Evolutionary conservation across 2,888 invertebrate species (phyloP).

Genomic region (Dynastes maya): DNA sequence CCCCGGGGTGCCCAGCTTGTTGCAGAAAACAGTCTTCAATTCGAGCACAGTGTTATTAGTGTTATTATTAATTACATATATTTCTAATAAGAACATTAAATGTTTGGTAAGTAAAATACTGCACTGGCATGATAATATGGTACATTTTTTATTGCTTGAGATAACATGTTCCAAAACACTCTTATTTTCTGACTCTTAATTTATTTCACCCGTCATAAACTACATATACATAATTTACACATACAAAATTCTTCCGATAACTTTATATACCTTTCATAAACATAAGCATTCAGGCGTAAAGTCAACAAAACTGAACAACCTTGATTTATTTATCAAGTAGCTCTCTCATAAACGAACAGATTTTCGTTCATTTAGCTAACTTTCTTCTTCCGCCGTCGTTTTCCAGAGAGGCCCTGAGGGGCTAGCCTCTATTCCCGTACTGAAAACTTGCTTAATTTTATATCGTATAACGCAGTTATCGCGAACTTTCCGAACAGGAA

Average conservation of each 20-base stretch:
- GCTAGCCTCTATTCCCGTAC: constrained; percentile 1
- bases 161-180: no score
- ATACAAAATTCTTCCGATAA: background rate
- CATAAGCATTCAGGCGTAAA: background rate
- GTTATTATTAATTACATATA: no score
- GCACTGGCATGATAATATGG: no score
- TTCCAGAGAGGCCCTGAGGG: background rate
- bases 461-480: constrained; percentile 20
- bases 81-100: no score
- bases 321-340: constrained; percentile 14
- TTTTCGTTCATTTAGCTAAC: constrained; percentile 20
- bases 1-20: no score
- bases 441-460: constrained; percentile 37
- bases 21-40: no score
- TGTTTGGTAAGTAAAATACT: no score
- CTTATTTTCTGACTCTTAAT: no score
- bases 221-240: no score
- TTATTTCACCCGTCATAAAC: no score
- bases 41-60: no score
- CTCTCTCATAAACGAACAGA: constrained; percentile 13
- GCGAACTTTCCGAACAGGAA: constrained; percentile 20
- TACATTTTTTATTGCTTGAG: no score
- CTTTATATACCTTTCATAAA: background rate
- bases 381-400: constrained; percentile 3
- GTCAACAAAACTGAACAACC: background rate